These are phyloP conservation scores for Hippocampus barbouri DNA, from an alignment of 2,113 vertebrate species.

Conservation along the genomic window DNA sequence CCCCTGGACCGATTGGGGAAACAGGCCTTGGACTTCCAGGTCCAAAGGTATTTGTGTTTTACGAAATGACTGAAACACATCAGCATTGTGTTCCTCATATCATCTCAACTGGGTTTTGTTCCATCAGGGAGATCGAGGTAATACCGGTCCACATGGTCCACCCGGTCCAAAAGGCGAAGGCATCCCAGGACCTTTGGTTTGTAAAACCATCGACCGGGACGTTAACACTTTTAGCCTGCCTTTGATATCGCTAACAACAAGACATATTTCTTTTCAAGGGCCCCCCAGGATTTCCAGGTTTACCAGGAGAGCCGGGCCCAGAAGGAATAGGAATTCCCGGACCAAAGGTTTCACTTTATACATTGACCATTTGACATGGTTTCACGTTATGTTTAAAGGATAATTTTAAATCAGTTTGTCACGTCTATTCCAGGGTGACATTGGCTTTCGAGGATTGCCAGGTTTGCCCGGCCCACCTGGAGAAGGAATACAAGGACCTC, in stretches of 20 bases:
- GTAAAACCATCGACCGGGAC: constrained; percentile 44
- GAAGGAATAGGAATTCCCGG: constrained; percentile 83
- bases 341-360: constrained; percentile 75
- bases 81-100: not conserved
- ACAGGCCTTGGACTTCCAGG: constrained; percentile 84
- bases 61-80: not conserved
- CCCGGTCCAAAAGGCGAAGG: constrained; percentile 85
- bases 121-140: constrained; percentile 81
- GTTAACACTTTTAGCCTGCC: not conserved
- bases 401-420: constrained; percentile 7
- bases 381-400: not conserved
- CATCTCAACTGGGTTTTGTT: constrained; percentile 18
- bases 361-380: not conserved
- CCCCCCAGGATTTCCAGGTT: constrained; percentile 78
- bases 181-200: constrained; percentile 77
- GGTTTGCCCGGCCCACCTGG: constrained; percentile 79
- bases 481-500: constrained; percentile 81
- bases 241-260: not conserved
- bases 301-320: constrained; percentile 76
- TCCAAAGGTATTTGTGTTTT: constrained; percentile 73
- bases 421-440: constrained; percentile 75
- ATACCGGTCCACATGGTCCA: constrained; percentile 74
- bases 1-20: constrained; percentile 80
- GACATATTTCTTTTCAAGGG: constrained; percentile 66
- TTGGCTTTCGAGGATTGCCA: constrained; percentile 78